Base-by-base conservation (phyloP, 2,797 vertebrate genomes). In the Tapera naevia region DNA sequence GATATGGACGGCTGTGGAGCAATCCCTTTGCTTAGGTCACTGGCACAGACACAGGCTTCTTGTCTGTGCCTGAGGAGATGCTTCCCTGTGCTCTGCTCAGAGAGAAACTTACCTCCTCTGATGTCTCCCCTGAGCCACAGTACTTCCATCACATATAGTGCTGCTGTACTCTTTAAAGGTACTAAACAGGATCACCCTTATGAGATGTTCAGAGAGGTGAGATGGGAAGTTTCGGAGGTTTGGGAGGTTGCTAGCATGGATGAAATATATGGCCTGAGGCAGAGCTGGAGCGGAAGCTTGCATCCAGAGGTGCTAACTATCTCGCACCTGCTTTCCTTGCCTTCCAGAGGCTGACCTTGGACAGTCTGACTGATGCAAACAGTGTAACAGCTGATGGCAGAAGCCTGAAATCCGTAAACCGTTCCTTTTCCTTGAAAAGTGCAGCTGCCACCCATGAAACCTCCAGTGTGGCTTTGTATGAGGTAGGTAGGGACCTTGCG, bases 341-440 rank as follows among this genome's bases (percentile, higher is more conserved):
- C 73, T 94, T 94, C 43, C 96, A 99, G 99, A 99, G 98, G 97
- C 96, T 99, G 95, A 99, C 98, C 35, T 96, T 99, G 90, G 99
- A 99, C 65, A 98, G 98, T 80, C 85, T 99, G 89, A 96, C 97
- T 19, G 98, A 98, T 70, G 98, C 98, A 96, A 96, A 98, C 97
- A 95, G 80, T 4, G 13, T 69, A 50, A 71, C 27, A 45, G 61
- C 15, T 0, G 97, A 97, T 0, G 62, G 19, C 5, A 87, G 83
- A 78, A 98, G 97, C 43, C 62, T 97, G 86, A 98, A 97, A 95
- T 99, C 98, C 0, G 54, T 74, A 21, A 98, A 98, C 1, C 93
- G 67, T 16, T 99, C 98, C 0, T 96, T 97, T 89, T 99, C 99
- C 35, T 95, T 98, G 17, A 98, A 98, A 95, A 99, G 99, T 80